Evolutionary conservation across 2,888 invertebrate species (phyloP), one percentile per base, ranked within the genome.

Genomic region (Acanthococcus lagerstroemiae): DNA sequence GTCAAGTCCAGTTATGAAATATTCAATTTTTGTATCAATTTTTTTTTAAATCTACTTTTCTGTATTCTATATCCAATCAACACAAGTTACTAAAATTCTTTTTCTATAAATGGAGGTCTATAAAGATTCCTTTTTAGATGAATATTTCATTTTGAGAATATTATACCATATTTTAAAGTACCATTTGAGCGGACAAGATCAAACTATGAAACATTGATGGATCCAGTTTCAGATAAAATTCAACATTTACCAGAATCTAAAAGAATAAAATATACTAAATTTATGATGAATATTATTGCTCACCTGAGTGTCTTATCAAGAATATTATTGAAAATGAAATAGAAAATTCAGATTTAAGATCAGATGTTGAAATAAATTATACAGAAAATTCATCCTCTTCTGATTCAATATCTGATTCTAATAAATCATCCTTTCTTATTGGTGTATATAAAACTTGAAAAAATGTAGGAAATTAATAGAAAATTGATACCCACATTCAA

Each of bases 71-170:
- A n/a, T n/a, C n/a, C n/a, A n/a, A n/a, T n/a, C n/a, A n/a, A n/a
- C n/a, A n/a, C n/a, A n/a, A n/a, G n/a, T n/a, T n/a, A n/a, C n/a
- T n/a, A n/a, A n/a, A n/a, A n/a, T n/a, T n/a, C n/a, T n/a, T n/a
- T n/a, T n/a, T n/a, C n/a, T 60, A 60, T 60, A 46, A 60, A 60
- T 60, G 60, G 48, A 60, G 17, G 60, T 60, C 19, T 60, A 46
- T 22, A 44, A 46, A 46, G 60, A 60, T 46, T 56, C 81, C 50
- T 60, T 46, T 46, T 17, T 60, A 9, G 44, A 44, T 46, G 22
- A 44, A 60, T 21, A 19, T 60, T 60, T 5, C 46, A 60, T 60
- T 60, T 60, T 60, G 46, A 60, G 25, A 60, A 46, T 37, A 37
- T 1, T 44, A 60, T 60, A 9, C 60, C 60, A 22, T 60, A 60